These are phyloP conservation scores for Pseudeuparius sepicola DNA, from an alignment of 2,888 invertebrate species.

Conservation along the genomic window DNA sequence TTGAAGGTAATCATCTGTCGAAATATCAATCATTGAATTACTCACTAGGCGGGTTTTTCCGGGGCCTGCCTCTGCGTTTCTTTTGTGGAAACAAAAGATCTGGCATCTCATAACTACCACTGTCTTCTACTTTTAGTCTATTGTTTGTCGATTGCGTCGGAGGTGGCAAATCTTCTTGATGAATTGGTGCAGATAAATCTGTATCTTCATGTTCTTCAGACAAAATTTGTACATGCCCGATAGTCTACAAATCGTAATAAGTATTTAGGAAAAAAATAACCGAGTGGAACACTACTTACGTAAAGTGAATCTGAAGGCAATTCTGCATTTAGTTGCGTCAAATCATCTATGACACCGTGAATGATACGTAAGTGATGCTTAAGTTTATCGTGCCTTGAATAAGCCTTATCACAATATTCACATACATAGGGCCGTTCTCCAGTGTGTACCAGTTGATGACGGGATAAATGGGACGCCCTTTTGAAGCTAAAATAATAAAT, in stretches of 20 bases:
- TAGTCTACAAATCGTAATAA: conserved; percentile 21
- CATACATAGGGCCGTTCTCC: conserved; percentile 62
- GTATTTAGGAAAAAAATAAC: too few species aligned
- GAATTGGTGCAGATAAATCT: too few species aligned
- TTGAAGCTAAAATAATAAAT: conserved; percentile 54
- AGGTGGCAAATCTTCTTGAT: background rate
- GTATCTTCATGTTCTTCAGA: background rate
- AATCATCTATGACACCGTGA: conserved; percentile 34
- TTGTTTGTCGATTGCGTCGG: background rate
- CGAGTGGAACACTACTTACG: conserved; percentile 19
- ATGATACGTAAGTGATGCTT: conserved; percentile 56
- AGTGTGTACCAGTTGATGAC: conserved; percentile 61
- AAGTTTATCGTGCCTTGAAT: conserved; percentile 62
- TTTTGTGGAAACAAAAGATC: conserved; percentile 42
- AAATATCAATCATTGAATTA: too few species aligned
- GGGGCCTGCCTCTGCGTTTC: conserved; percentile 43
- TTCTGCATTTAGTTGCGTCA: conserved; percentile 17
- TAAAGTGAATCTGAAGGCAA: conserved; percentile 22
- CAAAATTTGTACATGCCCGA: conserved; percentile 21
- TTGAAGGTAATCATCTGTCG: too few species aligned
- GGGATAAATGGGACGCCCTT: conserved; percentile 56
- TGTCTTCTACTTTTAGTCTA: conserved; percentile 1
- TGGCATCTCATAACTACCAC: conserved; percentile 2
- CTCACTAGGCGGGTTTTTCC: conserved; percentile 43
- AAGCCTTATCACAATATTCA: conserved; percentile 57